A percentile compares a stretch with the other conserved stretches of the same genome.
These are phyloP conservation scores for Neogale vison DNA, from an alignment of 2,113 vertebrate genomes.

Conservation along the genomic window DNA sequence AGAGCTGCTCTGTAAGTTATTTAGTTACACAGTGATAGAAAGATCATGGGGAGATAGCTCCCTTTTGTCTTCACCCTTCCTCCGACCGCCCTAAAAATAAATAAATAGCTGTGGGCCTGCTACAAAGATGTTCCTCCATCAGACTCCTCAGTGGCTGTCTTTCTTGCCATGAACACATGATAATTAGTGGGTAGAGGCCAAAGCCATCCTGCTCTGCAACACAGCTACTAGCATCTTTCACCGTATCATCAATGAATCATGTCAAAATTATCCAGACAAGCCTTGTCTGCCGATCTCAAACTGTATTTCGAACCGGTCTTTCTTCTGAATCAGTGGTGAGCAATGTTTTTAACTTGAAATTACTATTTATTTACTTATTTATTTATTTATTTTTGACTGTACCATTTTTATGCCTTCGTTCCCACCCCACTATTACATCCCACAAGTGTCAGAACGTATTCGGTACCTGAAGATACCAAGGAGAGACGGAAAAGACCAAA, in stretches of 20 bases:
- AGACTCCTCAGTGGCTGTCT: neutral
- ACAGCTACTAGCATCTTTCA: neutral
- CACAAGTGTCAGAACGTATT: neutral
- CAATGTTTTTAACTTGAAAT: constrained; percentile 35
- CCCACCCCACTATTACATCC: neutral
- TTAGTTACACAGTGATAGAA: neutral
- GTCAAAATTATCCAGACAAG: neutral
- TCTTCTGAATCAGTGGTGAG: constrained; percentile 4
- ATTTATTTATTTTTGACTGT: neutral
- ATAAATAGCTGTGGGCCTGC: neutral
- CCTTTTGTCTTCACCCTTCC: constrained; percentile 23
- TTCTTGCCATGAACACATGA: neutral
- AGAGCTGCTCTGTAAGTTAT: neutral
- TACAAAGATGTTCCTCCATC: neutral
- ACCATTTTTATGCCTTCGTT: neutral
- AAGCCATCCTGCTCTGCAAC: neutral
- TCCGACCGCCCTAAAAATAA: neutral
- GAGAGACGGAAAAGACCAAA: neutral
- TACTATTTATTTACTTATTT: neutral
- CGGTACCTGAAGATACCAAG: neutral
- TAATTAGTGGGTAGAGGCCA: constrained; percentile 12
- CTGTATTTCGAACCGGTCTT: neutral
- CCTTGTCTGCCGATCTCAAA: constrained; percentile 23
- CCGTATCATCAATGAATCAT: neutral
- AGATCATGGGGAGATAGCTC: neutral